Percentiles rank a stretch among this genome's conserved stretches.
Conservation (phyloP, 2,888 invertebrate species). For the Nemotelus pantherinus region DNA sequence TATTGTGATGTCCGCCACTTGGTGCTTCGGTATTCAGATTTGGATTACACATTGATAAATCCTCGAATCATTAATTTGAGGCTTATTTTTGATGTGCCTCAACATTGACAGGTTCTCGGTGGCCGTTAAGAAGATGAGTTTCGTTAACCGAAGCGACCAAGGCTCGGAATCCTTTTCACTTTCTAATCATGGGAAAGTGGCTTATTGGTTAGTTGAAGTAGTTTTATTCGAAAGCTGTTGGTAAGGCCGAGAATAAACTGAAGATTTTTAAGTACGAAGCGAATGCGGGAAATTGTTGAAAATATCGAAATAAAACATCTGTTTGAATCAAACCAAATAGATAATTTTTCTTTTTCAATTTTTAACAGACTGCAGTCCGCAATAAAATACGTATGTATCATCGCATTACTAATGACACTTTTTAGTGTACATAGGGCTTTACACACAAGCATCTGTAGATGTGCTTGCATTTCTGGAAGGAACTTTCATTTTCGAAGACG, state of each 20-base stretch:
- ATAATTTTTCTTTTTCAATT: no score
- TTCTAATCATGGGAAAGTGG: slow-evolving; percentile 43
- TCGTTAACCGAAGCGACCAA: slow-evolving; percentile 21
- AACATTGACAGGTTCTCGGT: slow-evolving; percentile 43
- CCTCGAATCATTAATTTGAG: slow-evolving; percentile 57
- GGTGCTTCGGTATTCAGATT: slow-evolving; percentile 1
- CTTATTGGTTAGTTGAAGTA: slow-evolving; percentile 15
- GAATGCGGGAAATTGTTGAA: no score
- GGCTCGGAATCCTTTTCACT: slow-evolving; percentile 34
- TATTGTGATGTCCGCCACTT: slow-evolving; percentile 12
- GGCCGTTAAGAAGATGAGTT: slow-evolving; percentile 41
- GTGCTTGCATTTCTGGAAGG: background rate
- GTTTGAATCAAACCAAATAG: no score
- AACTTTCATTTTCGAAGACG: background rate
- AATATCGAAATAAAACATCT: no score
- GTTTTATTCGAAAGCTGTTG: background rate
- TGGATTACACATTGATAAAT: slow-evolving; percentile 53
- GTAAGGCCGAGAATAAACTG: background rate
- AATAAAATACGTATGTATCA: no score
- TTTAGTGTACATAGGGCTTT: no score
- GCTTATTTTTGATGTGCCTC: slow-evolving; percentile 53
- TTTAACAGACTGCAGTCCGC: no score
- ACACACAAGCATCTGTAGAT: no score
- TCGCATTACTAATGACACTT: no score
- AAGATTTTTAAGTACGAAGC: background rate